Percentiles rank a stretch among this genome's conserved stretches.
Conservation (phyloP, 2,113 vertebrate species). For the Pyxicephalus adspersus region DNA sequence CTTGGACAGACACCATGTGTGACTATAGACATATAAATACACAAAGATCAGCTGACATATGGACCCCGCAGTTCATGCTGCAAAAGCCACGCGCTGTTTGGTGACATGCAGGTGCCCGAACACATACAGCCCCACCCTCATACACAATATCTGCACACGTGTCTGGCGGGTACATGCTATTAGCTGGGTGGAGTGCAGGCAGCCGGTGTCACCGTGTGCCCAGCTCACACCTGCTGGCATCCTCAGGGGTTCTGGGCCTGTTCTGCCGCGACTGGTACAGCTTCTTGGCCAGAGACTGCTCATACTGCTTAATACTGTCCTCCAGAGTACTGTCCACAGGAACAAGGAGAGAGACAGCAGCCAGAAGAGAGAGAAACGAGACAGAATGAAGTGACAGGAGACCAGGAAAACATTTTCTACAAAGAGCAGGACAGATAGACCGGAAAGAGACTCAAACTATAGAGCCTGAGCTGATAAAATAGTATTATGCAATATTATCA, state of each 20-base stretch:
- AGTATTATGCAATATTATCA: no score
- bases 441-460: neutral
- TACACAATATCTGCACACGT: neutral
- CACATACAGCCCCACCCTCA: neutral
- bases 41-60: neutral
- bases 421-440: neutral
- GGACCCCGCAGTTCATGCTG: neutral
- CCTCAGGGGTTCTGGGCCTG: slow-evolving; percentile 71
- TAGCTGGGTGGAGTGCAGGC: neutral
- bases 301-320: slow-evolving; percentile 92
- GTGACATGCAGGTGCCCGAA: neutral
- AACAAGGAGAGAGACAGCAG: slow-evolving; percentile 46
- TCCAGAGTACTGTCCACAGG: slow-evolving; percentile 82
- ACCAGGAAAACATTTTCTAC: neutral
- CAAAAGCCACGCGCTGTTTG: neutral
- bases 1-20: no score
- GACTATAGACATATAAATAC: no score
- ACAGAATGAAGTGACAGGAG: slow-evolving; percentile 58
- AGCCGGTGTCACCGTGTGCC: slow-evolving; percentile 3
- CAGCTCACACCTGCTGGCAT: slow-evolving; percentile 71
- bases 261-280: slow-evolving; percentile 88
- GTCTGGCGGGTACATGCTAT: slow-evolving; percentile 4
- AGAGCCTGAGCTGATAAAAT: no score
- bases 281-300: slow-evolving; percentile 90
- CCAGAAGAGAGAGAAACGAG: slow-evolving; percentile 56